A percentile compares a stretch with the other conserved stretches of the same genome.
These are phyloP conservation scores for Coryphaenoides rupestris DNA, from an alignment of 2,113 vertebrate species.

Conservation along the genomic window DNA sequence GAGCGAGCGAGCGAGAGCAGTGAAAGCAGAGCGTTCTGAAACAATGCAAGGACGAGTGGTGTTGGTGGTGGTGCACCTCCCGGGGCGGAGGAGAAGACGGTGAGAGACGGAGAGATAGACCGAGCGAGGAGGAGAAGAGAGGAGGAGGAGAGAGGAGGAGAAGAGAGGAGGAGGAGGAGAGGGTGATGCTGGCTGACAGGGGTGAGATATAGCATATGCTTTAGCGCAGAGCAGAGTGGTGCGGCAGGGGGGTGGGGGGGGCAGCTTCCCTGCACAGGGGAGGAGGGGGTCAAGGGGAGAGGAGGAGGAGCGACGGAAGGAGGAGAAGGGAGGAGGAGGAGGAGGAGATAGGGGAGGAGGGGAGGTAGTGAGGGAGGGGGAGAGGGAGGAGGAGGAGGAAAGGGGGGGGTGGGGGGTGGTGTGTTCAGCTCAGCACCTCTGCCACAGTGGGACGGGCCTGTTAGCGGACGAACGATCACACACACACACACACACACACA, in stretches of 20 bases:
- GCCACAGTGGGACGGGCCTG: slow-evolving; percentile 48
- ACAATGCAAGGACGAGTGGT: slow-evolving; percentile 60
- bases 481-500: slow-evolving; percentile 28
- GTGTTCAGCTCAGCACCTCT: slow-evolving; percentile 58
- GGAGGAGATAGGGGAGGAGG: slow-evolving; percentile 23
- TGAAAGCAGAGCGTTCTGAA: slow-evolving; percentile 42
- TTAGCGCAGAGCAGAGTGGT: slow-evolving; percentile 64
- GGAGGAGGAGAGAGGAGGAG: slow-evolving; percentile 13
- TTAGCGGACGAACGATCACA: slow-evolving; percentile 37
- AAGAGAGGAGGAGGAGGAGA: slow-evolving; percentile 19
- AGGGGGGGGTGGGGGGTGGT: slow-evolving; percentile 11
- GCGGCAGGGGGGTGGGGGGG: slow-evolving; percentile 64
- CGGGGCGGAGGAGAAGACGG: slow-evolving; percentile 47
- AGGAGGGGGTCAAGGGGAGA: slow-evolving; percentile 23
- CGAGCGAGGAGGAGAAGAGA: background rate
- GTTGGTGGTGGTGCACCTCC: slow-evolving; percentile 54
- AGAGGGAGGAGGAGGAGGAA: slow-evolving; percentile 17
- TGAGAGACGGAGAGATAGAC: slow-evolving; percentile 25
- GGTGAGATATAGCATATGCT: slow-evolving; percentile 68
- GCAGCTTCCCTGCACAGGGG: slow-evolving; percentile 52
- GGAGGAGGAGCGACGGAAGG: slow-evolving; percentile 14
- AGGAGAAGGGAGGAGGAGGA: slow-evolving; percentile 9
- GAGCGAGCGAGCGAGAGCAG: slow-evolving; percentile 47
- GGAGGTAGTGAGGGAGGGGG: slow-evolving; percentile 39
- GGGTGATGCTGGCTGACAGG: slow-evolving; percentile 61